phyloP scores from a whole-genome alignment of 2,113 vertebrate species.

The Cygnus atratus region DNA sequence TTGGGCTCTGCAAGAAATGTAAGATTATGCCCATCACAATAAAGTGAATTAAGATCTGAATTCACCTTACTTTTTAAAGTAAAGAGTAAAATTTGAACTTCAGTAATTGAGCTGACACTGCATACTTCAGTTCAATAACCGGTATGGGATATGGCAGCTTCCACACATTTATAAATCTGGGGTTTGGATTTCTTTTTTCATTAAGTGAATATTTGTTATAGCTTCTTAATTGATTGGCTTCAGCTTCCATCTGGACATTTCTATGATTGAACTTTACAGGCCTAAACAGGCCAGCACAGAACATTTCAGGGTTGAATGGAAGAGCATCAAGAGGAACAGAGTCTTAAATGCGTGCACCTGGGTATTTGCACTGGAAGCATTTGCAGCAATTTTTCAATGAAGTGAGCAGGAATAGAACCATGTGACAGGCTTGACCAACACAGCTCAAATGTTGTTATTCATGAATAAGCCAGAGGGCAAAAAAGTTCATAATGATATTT shows the following conservation, averaged over 20 bases:
- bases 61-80: background rate
- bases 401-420: background rate
- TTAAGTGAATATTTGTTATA: background rate
- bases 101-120: background rate
- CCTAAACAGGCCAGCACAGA: background rate
- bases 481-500: background rate
- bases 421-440: background rate
- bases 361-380: background rate
- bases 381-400: background rate
- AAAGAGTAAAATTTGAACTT: background rate
- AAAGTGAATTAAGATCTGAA: background rate
- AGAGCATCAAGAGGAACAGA: background rate
- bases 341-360: background rate
- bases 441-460: constrained; percentile 12
- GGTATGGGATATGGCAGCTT: background rate
- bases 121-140: background rate
- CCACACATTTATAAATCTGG: background rate
- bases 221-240: background rate
- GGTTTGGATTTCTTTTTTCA: background rate
- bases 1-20: background rate
- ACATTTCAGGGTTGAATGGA: background rate
- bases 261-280: background rate
- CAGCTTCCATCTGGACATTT: background rate
- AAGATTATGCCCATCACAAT: background rate
- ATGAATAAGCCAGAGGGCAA: background rate